Evolutionary conservation across 2,888 invertebrate genomes (phyloP), one percentile per base, ranked within the genome.

Genomic region (Baccha elongata): DNA sequence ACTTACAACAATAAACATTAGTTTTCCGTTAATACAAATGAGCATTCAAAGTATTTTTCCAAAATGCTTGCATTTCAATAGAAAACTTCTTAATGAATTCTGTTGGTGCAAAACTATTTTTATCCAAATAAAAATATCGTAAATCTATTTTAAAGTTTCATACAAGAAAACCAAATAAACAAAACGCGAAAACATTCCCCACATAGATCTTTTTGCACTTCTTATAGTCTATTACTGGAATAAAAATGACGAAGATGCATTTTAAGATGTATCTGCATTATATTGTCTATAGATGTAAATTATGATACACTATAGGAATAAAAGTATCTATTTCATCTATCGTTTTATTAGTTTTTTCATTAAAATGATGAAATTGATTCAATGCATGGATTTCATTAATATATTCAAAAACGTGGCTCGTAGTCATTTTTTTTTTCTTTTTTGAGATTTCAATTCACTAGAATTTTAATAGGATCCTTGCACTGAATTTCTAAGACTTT

Each of bases 131-230:
- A 53, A 67, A 62, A 71, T 65, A 60, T 76, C 76, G 71, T 67
- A 53, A 62, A 72, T 81, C 76, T 81, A 81, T 75, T 81, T 81
- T 75, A 48, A 65, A 71, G 15, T 42, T 46, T 35, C 26, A 48
- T 62, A 29, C 32, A 3, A 13, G 23, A 21, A 52, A 13, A 50
- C 19, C 8, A 5, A 8, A n/a, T 44, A 5, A 23, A 40, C 53
- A 53, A 21, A 53, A 21, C 26, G 3, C 7, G 8, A n/a, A 62
- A 62, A 13, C 35, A 53, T 37, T 42, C 52, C 68, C 42, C 64
- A 46, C 48, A 74, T 69, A 44, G 69, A 48, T 42, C 23, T 74
- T 42, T 55, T 55, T 62, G 71, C 69, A 71, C 72, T 76, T 62
- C 53, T n/a, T n/a, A 26, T 6, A 60, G 32, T 35, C 53, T 64